Evolutionary conservation across 2,113 vertebrate genomes (phyloP).

Genomic region (Apaloderma vittatum): DNA sequence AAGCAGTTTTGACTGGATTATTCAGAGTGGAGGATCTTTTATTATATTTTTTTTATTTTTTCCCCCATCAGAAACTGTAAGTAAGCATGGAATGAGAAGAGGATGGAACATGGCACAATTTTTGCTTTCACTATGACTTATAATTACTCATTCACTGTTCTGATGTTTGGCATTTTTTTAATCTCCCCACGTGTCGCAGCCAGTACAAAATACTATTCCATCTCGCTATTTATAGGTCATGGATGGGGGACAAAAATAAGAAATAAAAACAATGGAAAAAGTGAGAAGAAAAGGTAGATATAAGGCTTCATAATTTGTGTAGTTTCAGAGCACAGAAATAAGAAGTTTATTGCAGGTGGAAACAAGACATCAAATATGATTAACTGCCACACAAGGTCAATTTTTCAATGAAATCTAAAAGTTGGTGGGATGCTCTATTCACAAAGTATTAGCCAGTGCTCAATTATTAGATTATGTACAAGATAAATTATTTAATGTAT

Average conservation of each 20-base stretch:
- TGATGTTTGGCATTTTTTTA: not conserved
- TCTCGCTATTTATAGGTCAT: not conserved
- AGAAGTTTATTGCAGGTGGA: not conserved
- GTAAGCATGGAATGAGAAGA: constrained; percentile 32
- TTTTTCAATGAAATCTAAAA: not conserved
- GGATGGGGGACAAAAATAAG: not conserved
- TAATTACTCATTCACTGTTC: not conserved
- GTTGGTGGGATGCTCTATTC: not conserved
- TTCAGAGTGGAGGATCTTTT: not conserved
- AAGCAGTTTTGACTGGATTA: not conserved
- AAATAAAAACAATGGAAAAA: not conserved
- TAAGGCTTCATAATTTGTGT: rapidly evolving
- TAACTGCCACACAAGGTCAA: not conserved
- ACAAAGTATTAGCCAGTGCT: not conserved
- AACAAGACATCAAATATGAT: not conserved
- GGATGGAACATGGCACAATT: not conserved
- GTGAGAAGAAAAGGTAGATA: not conserved
- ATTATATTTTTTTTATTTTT: not conserved
- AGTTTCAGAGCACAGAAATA: not conserved
- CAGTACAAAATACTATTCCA: not conserved
- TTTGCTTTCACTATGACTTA: not conserved
- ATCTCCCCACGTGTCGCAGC: not conserved
- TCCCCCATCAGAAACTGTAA: not conserved
- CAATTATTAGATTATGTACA: not conserved
- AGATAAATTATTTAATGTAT: not conserved